Evolutionary conservation across 35 echinoderm and acorn worm genomes (phyloP), one percentile per base, ranked within the genome.

Genomic region (Apostichopus japonicus): DNA sequence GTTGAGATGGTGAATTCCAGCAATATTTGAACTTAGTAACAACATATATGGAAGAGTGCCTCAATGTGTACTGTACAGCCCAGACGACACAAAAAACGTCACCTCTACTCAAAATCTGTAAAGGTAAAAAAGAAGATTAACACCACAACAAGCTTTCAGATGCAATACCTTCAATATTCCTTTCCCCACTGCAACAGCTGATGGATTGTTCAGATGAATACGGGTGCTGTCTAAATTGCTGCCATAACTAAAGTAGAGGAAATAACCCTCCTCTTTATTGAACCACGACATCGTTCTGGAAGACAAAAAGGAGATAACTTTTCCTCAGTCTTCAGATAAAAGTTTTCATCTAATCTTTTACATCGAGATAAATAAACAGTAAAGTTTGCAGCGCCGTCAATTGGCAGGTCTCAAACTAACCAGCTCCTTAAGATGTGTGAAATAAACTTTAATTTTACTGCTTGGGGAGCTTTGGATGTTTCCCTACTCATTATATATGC

Each of bases 131-230:
- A 86, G 1, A 61, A 61, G 16, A 11, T 17, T 56, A 2, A 4
- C 13, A 6, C 5, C 56, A 57, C 23, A 57, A 53, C 56, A 87
- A 55, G 2, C 5, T 86, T 10, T 23, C 21, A 75, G 71, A 19
- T 75, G 22, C 4, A 8, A 19, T 83, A 87, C 86, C 86, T 89
- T 67, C 17, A 89, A 21, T 75, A 0, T 75, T 17, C 86, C 86
- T 33, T 24, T 65, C 7, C 61, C 86, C 53, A 72, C 33, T 63
- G 25, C 33, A 19, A 89, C 86, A 53, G 86, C 86, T 72, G 86
- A 89, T 75, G 86, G 86, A 72, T 89, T 89, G 86, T 89, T 65
- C 1, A 89, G 59, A 25, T 89, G 86, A 54, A 89, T 89, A 4
- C 86, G 86, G 11, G 25, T 89, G 63, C 86, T 89, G 63, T 54